Base-by-base conservation (phyloP, 2,888 invertebrate genomes). In the Kryphioiulus occultus region DNA sequence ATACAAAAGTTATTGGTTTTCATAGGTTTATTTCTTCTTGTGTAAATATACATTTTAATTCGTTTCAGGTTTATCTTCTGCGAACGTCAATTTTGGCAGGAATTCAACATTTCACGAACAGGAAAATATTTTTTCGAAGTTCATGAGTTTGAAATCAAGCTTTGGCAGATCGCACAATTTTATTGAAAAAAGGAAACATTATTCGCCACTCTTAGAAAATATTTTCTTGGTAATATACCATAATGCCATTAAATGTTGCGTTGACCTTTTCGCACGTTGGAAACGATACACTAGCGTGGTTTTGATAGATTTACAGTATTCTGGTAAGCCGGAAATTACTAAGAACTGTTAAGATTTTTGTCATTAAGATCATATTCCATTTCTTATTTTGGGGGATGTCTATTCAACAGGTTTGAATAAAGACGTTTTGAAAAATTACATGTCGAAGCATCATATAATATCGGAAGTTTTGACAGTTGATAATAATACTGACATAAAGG, bases 241-340 rank as follows among this genome's bases (percentile, higher is more conserved):
- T 53, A 86, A 53, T 32, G 53, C 59, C 12, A 30, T 86, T 22
- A 2, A 53, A 53, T 53, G 86, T 53, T 26, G 42, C 12, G 30
- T 53, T 53, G 86, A 86, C 30, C 86, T 86, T 10, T 47, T 86
- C 26, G 3, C 26, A 19, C 53, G 26, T 30, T 86, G 86, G 86
- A 86, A 19, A 53, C n/a, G 86, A 53, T 53, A 47, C 17, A 35
- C n/a, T 42, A 19, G 53, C 26, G 17, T 86, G 3, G 22, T 86
- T 30, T 26, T 86, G 3, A 42, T 42, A 4, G 85, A n/a, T n/a
- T n/a, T n/a, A 85, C 22, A 85, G 35, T 85, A 78, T 78, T 78
- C 17, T 17, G 78, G 78, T 78, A 78, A 78, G 78, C 30, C 17
- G 15, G 17, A 78, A n/a, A 30, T 35, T 35, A 7, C 7, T 35